A percentile compares a stretch with the other conserved stretches of the same genome.
These are phyloP conservation scores for Sthenelais limicola DNA, from an alignment of 2,888 invertebrate genomes.

Conservation along the genomic window DNA sequence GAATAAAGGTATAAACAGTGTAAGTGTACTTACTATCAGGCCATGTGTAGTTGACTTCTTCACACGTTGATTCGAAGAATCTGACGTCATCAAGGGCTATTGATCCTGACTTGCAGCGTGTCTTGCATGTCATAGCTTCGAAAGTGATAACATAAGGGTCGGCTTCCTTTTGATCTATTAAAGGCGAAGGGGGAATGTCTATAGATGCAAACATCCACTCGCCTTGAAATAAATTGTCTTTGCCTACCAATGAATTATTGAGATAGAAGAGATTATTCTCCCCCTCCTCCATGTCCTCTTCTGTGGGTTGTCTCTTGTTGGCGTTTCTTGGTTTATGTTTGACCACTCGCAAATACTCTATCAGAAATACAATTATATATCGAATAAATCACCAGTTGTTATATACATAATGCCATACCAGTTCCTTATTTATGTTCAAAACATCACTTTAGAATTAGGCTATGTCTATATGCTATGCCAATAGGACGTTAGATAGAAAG, in stretches of 20 bases:
- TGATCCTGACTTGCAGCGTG: constrained; percentile 6
- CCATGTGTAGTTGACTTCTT: constrained; percentile 14
- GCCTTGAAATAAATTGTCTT: background rate
- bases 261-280: constrained; percentile 5
- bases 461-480: too few relatives aligned
- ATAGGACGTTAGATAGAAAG: too few relatives aligned
- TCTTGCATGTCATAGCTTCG: constrained; percentile 29
- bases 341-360: constrained; percentile 23
- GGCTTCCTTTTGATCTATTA: background rate
- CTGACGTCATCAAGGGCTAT: constrained; percentile 45
- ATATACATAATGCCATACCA: too few relatives aligned
- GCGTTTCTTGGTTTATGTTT: too few relatives aligned
- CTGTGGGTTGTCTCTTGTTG: too few relatives aligned
- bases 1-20: too few relatives aligned
- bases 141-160: constrained; percentile 6
- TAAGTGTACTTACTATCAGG: constrained; percentile 44
- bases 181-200: background rate
- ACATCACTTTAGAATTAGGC: too few relatives aligned
- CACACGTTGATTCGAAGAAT: constrained; percentile 12
- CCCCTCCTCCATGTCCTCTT: background rate
- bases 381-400: too few relatives aligned
- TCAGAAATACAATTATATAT: background rate
- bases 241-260: constrained; percentile 15
- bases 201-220: constrained; percentile 18
- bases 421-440: too few relatives aligned